A percentile compares a stretch with the other conserved stretches of the same genome.
Conservation (phyloP, 1,140 invertebrate species). For the Ceratitis capitata region DNA sequence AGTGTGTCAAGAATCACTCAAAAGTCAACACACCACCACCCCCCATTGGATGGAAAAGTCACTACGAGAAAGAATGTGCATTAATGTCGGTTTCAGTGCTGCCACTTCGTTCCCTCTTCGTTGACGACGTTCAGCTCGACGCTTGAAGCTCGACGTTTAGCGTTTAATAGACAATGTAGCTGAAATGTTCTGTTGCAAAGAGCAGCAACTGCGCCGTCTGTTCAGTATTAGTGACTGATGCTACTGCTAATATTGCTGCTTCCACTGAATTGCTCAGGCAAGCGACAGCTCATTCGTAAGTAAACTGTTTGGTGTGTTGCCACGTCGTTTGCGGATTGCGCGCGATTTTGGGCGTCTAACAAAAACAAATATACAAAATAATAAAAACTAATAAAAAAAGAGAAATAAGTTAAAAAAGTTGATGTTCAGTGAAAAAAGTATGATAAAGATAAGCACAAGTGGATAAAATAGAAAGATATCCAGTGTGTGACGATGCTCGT, state of each 20-base stretch:
- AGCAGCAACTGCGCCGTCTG: not conserved
- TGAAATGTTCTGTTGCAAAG: not conserved
- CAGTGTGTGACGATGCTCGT: not conserved
- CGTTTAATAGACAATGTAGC: not conserved
- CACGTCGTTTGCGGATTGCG: conserved; percentile 33
- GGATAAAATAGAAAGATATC: not conserved
- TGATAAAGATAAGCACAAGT: not conserved
- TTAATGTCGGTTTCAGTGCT: not conserved
- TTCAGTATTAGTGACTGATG: not conserved
- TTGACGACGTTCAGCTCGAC: not conserved
- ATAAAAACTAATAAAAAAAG: not conserved
- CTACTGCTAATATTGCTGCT: not conserved
- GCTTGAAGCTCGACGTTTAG: no score
- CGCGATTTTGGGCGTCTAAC: not conserved
- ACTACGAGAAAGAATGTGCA: not conserved
- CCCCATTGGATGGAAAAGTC: conserved; percentile 5
- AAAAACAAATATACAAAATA: not conserved
- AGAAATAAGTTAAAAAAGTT: not conserved
- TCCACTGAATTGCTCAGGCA: not conserved
- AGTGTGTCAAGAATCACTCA: not conserved
- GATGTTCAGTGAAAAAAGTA: not conserved
- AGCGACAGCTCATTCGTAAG: conserved; percentile 34
- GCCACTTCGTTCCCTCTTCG: not conserved
- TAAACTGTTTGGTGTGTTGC: conserved; percentile 19
- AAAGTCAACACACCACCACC: not conserved